phyloP scores from a whole-genome alignment of 2,797 vertebrate species.

The Lacerta bilineata region DNA sequence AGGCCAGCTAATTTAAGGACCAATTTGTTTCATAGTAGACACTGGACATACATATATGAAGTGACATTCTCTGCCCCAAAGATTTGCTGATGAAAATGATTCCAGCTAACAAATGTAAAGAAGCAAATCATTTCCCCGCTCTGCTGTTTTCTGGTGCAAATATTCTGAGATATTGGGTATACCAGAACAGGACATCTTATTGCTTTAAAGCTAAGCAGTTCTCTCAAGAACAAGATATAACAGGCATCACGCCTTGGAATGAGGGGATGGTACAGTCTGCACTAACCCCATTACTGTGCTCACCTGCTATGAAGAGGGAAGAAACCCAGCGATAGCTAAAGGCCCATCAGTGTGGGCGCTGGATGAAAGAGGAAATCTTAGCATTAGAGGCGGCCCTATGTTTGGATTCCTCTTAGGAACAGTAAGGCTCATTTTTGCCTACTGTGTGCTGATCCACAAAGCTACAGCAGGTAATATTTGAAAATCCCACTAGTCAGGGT shows the following conservation, averaged over 20 bases:
- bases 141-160: neutral
- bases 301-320: neutral
- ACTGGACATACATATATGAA: neutral
- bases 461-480: neutral
- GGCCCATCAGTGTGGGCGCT: neutral
- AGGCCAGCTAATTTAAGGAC: constrained; percentile 9
- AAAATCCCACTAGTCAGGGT: neutral
- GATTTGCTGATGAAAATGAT: constrained; percentile 4
- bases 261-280: neutral
- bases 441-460: neutral
- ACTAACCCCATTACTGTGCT: neutral
- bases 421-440: neutral
- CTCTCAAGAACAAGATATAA: neutral
- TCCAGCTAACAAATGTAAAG: neutral
- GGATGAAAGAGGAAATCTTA: neutral
- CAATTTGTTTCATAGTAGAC: constrained; percentile 7
- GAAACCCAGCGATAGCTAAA: neutral
- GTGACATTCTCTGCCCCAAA: neutral
- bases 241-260: neutral
- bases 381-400: neutral
- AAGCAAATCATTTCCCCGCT: neutral
- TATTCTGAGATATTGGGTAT: neutral
- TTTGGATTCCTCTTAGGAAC: neutral
- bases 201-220: neutral
- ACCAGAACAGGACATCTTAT: neutral